Conservation (phyloP, 2,113 vertebrate species). For the Pachyramphus minor region DNA sequence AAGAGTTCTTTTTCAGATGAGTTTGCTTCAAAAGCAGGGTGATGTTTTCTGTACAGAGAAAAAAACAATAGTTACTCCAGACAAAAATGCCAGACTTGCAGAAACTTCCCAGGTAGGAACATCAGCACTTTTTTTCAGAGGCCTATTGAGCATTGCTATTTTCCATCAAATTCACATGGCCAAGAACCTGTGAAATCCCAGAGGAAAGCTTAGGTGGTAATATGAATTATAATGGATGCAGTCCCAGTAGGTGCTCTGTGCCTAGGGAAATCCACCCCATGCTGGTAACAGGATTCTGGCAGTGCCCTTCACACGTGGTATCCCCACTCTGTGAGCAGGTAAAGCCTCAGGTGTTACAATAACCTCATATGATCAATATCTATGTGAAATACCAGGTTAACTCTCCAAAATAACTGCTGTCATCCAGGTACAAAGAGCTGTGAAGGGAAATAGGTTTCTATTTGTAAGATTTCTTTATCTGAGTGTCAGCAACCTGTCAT, state of each 20-base stretch:
- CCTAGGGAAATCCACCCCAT: background rate
- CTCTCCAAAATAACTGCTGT: constrained; percentile 12
- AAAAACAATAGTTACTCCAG: constrained; percentile 28
- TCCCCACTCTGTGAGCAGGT: background rate
- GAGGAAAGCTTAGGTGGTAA: background rate
- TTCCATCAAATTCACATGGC: background rate
- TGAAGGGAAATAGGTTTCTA: background rate
- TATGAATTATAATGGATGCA: background rate
- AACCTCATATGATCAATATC: background rate
- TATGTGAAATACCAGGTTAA: background rate
- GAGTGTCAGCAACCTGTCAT: background rate
- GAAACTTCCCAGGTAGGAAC: background rate
- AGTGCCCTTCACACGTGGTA: background rate
- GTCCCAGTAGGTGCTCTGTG: background rate
- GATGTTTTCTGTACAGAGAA: constrained; percentile 64
- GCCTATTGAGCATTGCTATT: background rate
- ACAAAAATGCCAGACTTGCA: background rate
- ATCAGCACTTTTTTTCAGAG: background rate
- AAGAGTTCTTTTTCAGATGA: constrained; percentile 54
- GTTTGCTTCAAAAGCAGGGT: constrained; percentile 62
- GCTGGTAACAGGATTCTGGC: background rate
- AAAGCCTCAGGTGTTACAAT: background rate
- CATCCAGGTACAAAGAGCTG: background rate
- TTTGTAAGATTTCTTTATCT: background rate
- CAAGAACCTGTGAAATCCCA: background rate